A percentile compares a stretch with the other conserved stretches of the same genome.
phyloP scores from a whole-genome alignment of 2,888 invertebrate species.

The Acleris sparsana region DNA sequence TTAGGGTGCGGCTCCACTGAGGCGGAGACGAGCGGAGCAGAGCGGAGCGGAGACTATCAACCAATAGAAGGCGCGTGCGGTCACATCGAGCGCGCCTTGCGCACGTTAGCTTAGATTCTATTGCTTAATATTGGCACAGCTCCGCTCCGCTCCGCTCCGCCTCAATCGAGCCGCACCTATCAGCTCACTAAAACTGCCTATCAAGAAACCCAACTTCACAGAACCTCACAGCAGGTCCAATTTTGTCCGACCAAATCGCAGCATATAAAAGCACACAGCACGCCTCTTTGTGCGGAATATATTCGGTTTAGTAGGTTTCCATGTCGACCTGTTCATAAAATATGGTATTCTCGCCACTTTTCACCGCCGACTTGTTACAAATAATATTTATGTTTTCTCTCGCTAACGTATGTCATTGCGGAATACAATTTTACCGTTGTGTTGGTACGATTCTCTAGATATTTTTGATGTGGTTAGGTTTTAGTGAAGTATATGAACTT shows the following conservation, averaged over 20 bases:
- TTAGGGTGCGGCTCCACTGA: too few species aligned
- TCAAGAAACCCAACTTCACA: too few species aligned
- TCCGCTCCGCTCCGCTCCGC: too few species aligned
- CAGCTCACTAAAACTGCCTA: too few species aligned
- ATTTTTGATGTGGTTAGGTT: neutral
- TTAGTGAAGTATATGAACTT: neutral
- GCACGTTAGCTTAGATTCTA: too few species aligned
- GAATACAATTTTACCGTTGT: constrained; percentile 17
- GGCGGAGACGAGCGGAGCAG: too few species aligned
- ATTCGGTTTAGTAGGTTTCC: constrained; percentile 71
- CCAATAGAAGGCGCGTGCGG: too few species aligned
- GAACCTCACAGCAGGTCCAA: too few species aligned
- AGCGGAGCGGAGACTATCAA: too few species aligned
- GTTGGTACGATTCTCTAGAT: neutral
- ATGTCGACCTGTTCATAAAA: constrained; percentile 72
- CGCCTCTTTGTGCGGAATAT: constrained; percentile 65
- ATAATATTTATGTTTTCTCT: constrained; percentile 55
- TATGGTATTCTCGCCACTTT: constrained; percentile 57
- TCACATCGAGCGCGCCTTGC: too few species aligned
- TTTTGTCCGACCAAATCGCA: constrained; percentile 33
- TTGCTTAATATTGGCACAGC: too few species aligned
- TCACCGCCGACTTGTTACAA: constrained; percentile 35
- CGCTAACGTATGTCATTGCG: constrained; percentile 23
- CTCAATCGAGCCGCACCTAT: too few species aligned
- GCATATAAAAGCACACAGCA: constrained; percentile 45